Evolutionary conservation across 2,888 invertebrate species (phyloP), one percentile per base, ranked within the genome.

Genomic region (Coecobrya sp.): DNA sequence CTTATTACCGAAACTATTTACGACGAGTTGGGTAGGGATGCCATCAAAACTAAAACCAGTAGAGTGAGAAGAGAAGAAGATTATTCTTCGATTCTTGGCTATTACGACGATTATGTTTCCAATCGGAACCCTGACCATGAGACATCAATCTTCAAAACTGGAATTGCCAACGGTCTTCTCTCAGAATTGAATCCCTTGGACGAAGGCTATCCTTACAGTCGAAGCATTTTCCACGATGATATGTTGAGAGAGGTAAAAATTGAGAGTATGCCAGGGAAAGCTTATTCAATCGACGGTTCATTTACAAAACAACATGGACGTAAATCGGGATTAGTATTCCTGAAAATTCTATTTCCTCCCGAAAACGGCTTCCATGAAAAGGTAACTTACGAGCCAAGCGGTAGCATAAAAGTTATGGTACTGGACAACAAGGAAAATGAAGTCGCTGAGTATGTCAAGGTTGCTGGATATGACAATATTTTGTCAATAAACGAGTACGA

Each of bases 401-500:
- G 89, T 0, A 89, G 27, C 55, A 1, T 59, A 0, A 55, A 84
- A 16, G 73, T 89, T 30, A 13, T 36, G n/a, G 55, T 84, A 10
- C n/a, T 84, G 0, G 73, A 91, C 82, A 11, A 19, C 2, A 5
- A 22, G 2, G n/a, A 79, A 0, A 70, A 73, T 13, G 42, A 85
- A 36, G 79, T 93, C 3, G 91, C 91, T 0, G 4, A 52, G 5
- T 91, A 91, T 81, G 73, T 73, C 19, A 5, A 19, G 11, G 88
- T 85, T 13, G 36, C 79, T 0, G 93, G 93, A 8, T 81, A 42
- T 16, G 65, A 89, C 11, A 16, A 93, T 68, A 13, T 62, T 0
- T 73, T 93, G 8, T 70, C 52, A 7, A 93, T 86, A 5, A 52
- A 36, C 25, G 93, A 95, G 27, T 93, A 93, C 36, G 85, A 42